Evolutionary conservation across 2,888 invertebrate genomes (phyloP).

Genomic region (Chromoteleia sp.): DNA sequence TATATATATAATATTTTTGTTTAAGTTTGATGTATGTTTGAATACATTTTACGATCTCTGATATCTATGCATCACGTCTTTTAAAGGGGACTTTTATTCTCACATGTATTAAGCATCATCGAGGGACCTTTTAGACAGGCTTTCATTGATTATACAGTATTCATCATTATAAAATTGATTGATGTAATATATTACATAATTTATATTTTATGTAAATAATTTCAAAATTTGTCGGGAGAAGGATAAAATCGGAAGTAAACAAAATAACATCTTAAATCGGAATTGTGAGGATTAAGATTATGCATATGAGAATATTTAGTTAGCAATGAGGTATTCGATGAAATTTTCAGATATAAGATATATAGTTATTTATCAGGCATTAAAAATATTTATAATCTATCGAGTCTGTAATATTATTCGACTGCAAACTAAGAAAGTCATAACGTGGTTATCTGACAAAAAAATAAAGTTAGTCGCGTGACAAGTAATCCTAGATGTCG

Average conservation of each 20-base stretch:
- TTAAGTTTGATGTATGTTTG: neutral
- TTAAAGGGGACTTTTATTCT: neutral
- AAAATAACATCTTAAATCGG: too few relatives aligned
- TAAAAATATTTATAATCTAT: slow-evolving; percentile 22
- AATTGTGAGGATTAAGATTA: neutral
- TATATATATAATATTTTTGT: neutral
- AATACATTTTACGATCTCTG: neutral
- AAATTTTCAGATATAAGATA: slow-evolving; percentile 1
- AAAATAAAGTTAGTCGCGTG: slow-evolving; percentile 37
- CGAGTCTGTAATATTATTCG: slow-evolving; percentile 27
- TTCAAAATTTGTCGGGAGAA: too few relatives aligned
- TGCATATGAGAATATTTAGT: neutral
- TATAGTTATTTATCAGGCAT: neutral
- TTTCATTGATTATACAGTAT: too few relatives aligned
- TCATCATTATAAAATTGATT: too few relatives aligned
- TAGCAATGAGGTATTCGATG: neutral
- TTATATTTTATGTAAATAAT: too few relatives aligned
- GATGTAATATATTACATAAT: too few relatives aligned
- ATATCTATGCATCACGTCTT: neutral
- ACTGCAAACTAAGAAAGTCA: slow-evolving; percentile 21
- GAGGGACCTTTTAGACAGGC: too few relatives aligned
- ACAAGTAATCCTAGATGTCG: slow-evolving; percentile 41
- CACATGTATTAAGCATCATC: neutral
- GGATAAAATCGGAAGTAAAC: too few relatives aligned
- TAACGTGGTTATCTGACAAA: slow-evolving; percentile 29